Evolutionary conservation across 2,797 vertebrate genomes (phyloP).

Genomic region (Dendrocincla fuliginosa): DNA sequence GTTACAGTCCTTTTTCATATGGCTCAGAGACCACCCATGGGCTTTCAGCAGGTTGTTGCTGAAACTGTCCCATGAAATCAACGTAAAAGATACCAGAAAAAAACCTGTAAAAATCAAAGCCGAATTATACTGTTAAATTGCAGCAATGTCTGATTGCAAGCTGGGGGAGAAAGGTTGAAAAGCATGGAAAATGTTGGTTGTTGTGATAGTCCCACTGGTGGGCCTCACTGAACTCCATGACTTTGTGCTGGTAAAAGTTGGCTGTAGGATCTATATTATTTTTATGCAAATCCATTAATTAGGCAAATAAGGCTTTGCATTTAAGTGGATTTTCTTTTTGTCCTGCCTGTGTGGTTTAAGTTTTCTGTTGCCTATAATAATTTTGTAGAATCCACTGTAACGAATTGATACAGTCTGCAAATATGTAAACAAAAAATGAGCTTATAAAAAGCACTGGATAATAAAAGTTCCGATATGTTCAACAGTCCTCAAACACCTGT

Average conservation of each 20-base stretch:
- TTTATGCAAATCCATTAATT: background rate
- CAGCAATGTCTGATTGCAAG: background rate
- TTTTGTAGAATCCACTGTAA: background rate
- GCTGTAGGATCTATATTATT: background rate
- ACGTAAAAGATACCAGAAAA: background rate
- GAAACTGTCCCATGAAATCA: background rate
- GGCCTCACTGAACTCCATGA: background rate
- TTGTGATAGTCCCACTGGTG: background rate
- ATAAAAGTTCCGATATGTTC: background rate
- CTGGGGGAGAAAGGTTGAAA: background rate
- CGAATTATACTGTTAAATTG: background rate
- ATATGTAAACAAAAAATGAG: background rate
- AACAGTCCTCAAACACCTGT: background rate
- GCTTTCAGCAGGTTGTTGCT: background rate
- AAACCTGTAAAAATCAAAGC: background rate
- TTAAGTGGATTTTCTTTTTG: background rate
- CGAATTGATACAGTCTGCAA: background rate
- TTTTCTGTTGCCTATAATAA: background rate
- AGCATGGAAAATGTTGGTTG: background rate
- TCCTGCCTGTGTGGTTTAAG: background rate
- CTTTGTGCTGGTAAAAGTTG: background rate
- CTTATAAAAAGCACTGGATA: background rate
- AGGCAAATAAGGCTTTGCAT: background rate
- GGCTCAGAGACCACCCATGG: background rate
- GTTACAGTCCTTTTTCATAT: background rate